These are phyloP conservation scores for Euplexia lucipara DNA, from an alignment of 2,888 invertebrate genomes.

Conservation along the genomic window DNA sequence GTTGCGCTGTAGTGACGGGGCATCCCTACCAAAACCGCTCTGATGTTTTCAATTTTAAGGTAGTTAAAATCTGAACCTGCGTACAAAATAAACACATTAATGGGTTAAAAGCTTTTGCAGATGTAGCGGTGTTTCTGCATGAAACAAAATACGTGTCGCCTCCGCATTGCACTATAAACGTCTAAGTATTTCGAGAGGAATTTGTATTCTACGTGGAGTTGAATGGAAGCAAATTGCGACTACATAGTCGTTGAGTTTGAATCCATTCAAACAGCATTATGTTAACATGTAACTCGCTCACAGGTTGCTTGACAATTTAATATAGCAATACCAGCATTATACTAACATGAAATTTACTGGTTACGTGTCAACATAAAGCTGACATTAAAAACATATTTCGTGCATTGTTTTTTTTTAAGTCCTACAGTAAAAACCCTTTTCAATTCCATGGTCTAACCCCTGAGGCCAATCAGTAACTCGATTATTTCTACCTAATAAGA, in stretches of 20 bases:
- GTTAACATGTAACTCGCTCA: too few relatives aligned
- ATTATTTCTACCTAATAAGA: slow-evolving; percentile 15
- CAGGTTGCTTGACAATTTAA: too few relatives aligned
- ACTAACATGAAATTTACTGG: neutral
- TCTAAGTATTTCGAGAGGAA: slow-evolving; percentile 20
- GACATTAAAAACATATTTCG: neutral
- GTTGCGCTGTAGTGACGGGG: too few relatives aligned
- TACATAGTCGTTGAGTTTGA: neutral
- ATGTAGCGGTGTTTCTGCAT: slow-evolving; percentile 20
- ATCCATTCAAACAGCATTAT: too few relatives aligned
- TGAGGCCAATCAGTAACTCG: neutral
- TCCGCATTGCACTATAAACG: slow-evolving; percentile 27
- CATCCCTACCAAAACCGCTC: neutral
- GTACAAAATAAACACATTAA: slow-evolving; percentile 21
- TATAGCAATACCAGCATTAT: too few relatives aligned
- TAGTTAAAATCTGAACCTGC: slow-evolving; percentile 19
- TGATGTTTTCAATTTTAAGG: neutral
- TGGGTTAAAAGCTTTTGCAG: slow-evolving; percentile 27
- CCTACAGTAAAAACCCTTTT: neutral
- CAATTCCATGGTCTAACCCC: neutral
- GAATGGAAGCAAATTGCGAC: neutral
- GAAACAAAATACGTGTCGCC: slow-evolving; percentile 25
- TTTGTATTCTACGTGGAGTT: slow-evolving; percentile 9
- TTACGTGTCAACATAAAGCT: neutral
- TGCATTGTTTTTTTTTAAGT: too few relatives aligned